Percentiles rank a stretch among this genome's conserved stretches.
These are phyloP conservation scores for Poeciliopsis prolifica DNA, from an alignment of 2,113 vertebrate species.

Conservation along the genomic window DNA sequence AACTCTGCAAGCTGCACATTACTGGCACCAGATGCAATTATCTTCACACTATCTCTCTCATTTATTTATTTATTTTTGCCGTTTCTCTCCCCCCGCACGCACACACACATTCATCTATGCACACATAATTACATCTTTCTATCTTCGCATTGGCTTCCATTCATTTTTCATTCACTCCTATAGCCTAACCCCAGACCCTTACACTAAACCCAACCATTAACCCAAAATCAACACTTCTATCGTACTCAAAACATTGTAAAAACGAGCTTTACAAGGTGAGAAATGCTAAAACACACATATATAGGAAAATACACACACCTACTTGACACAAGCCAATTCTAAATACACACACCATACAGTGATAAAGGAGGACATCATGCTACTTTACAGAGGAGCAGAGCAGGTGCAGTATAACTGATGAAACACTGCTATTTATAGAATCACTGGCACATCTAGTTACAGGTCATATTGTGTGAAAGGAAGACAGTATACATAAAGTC, in stretches of 20 bases:
- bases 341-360: not conserved
- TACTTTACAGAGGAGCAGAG: not conserved
- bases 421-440: not conserved
- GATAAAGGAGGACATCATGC: not conserved
- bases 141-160: too few species aligned
- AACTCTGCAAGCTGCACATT: not conserved
- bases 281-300: too few species aligned
- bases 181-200: too few species aligned
- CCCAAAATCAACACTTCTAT: too few species aligned
- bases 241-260: too few species aligned
- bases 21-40: conserved; percentile 1
- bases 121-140: not conserved
- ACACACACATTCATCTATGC: too few species aligned
- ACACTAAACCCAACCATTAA: too few species aligned
- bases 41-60: not conserved
- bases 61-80: too few species aligned
- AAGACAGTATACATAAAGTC: not conserved
- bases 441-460: not conserved
- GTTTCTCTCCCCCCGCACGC: not conserved
- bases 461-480: not conserved
- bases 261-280: too few species aligned
- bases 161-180: too few species aligned
- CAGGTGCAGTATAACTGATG: not conserved
- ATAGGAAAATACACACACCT: too few species aligned
- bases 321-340: not conserved